Evolutionary conservation across 2,888 invertebrate genomes (phyloP).

Genomic region (Tachina grossa): DNA sequence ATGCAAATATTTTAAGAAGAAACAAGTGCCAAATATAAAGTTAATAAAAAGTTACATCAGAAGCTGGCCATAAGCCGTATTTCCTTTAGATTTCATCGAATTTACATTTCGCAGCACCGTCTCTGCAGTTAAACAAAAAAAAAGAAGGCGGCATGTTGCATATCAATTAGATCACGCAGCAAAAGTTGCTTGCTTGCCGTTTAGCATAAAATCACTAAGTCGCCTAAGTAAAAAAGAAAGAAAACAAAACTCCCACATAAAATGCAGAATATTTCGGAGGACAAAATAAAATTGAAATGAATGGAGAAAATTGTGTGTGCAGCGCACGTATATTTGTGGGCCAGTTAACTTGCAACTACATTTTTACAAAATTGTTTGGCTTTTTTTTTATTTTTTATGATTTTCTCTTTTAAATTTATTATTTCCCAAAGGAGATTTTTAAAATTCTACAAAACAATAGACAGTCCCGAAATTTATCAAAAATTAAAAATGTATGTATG

Average conservation of each 20-base stretch:
- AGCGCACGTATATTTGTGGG: conserved; percentile 69
- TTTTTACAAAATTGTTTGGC: conserved; percentile 10
- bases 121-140: conserved; percentile 36
- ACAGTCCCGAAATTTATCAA: too few relatives aligned
- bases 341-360: conserved; percentile 30
- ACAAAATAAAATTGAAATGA: conserved; percentile 29
- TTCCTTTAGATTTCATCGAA: neutral
- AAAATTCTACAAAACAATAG: too few relatives aligned
- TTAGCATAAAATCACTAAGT: conserved; percentile 68
- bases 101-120: conserved; percentile 19
- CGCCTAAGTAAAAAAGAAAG: neutral
- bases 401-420: neutral
- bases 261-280: conserved; percentile 24
- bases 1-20: neutral
- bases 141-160: conserved; percentile 41
- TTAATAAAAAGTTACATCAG: conserved; percentile 10
- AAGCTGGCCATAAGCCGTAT: conserved; percentile 17
- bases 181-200: conserved; percentile 70
- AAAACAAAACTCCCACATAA: neutral
- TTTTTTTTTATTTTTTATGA: neutral
- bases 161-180: conserved; percentile 67
- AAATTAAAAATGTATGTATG: too few relatives aligned
- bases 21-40: neutral
- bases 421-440: neutral
- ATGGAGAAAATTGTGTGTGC: conserved; percentile 63